Evolutionary conservation across 2,888 invertebrate genomes (phyloP), one percentile per base, ranked within the genome.

Genomic region (Lymantria dispar): DNA sequence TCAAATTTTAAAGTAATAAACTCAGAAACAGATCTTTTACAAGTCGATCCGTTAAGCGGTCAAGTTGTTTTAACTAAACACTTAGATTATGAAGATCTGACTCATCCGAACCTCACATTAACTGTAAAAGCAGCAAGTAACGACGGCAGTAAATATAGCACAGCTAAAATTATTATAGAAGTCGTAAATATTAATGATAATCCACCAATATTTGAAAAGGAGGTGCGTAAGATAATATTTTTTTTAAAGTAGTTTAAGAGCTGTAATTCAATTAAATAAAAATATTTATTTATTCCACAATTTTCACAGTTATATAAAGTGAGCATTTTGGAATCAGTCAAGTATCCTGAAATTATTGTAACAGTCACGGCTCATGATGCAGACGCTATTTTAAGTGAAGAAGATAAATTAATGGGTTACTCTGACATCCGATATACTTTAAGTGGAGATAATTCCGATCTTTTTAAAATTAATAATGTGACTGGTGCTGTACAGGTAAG

Each of bases 131-230:
- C 93, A 0, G 91, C 86, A 0, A 90, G 89, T 54, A 87, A 86
- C 52, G 91, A 90, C 60, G 88, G 87, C 1, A 89, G 80, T 58
- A 93, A 94, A 54, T 93, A 93, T 72, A 94, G 94, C 40, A 92
- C 93, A 47, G 95, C 95, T 0, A 94, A 93, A 56, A 92, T 96
- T 0, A 92, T 93, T 40, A 93, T 96, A 22, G 93, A 94, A 58
- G 94, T 97, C 0, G 90, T 94, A 46, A 96, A 97, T 73, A 92
- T 95, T 0, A 97, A 97, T 72, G 97, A 97, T 70, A 96, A 97
- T 75, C 92, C 93, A 54, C 97, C 97, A 0, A 83, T 91, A 43
- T 96, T 96, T 75, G 93, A 92, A 47, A 92, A 94, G 64, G 91
- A 92, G 61, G 94, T 93, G 76, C 42, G 31, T 33, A 0, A 11